Percentiles rank a stretch among this genome's conserved stretches.
These are phyloP conservation scores for Corythornis madagascariensis DNA, from an alignment of 2,113 vertebrate species.

Conservation along the genomic window DNA sequence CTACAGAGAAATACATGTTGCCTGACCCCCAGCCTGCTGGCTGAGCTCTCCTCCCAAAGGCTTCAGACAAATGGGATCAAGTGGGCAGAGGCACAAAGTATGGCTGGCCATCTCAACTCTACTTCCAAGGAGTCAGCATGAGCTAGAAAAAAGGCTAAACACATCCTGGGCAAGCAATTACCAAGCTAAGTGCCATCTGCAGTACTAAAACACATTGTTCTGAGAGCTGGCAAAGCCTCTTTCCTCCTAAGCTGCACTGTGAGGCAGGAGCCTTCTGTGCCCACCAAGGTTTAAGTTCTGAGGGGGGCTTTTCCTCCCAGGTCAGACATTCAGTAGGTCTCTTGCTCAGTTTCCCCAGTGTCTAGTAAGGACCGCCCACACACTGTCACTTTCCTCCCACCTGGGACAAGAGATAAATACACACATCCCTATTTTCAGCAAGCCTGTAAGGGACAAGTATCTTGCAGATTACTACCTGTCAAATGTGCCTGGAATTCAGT, in stretches of 20 bases:
- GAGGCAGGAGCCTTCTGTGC: not conserved
- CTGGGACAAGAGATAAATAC: not conserved
- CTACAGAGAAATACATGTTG: not conserved
- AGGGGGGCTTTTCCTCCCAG: not conserved
- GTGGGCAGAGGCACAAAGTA: not conserved
- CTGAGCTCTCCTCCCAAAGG: not conserved
- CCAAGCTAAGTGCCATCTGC: conserved; percentile 47
- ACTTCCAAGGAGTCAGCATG: conserved; percentile 32
- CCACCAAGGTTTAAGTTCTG: not conserved
- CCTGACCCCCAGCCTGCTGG: fast-evolving
- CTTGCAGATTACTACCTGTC: not conserved
- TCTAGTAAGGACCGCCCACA: not conserved
- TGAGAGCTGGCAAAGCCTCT: not conserved
- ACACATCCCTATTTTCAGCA: not conserved
- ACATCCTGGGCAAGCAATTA: conserved; percentile 30
- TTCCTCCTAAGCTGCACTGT: not conserved
- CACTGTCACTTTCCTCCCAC: not conserved
- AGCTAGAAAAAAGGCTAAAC: conserved; percentile 25
- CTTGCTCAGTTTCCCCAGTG: not conserved
- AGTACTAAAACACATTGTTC: conserved; percentile 6
- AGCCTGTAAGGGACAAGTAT: not conserved
- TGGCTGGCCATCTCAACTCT: not conserved
- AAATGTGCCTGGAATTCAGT: not conserved
- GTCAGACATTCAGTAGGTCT: not conserved
- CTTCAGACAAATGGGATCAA: not conserved